These are phyloP conservation scores for Trypoxylus dichotomus DNA, from an alignment of 1,140 invertebrate species.

Conservation along the genomic window DNA sequence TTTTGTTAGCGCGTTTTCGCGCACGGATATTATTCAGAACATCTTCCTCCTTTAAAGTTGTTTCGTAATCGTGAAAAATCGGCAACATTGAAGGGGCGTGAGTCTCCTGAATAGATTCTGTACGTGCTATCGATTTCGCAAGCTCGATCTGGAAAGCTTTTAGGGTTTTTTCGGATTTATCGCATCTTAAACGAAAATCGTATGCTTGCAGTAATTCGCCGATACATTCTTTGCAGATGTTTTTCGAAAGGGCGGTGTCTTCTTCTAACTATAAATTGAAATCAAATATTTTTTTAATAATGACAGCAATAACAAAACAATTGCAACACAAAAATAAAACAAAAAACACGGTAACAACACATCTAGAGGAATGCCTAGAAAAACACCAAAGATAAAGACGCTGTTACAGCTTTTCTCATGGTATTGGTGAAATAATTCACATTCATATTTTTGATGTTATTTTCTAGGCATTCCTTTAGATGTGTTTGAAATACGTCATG, in stretches of 20 bases:
- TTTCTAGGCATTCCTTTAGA: no score
- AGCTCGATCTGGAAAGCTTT: neutral
- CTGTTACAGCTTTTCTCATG: no score
- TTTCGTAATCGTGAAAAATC: conserved; percentile 20
- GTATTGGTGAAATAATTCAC: no score
- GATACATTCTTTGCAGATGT: neutral
- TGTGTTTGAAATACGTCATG: no score
- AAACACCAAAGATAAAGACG: no score
- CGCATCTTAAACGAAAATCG: neutral
- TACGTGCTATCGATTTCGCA: neutral
- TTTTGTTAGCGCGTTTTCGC: neutral
- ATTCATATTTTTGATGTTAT: no score
- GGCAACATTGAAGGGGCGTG: neutral
- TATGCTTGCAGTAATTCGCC: neutral
- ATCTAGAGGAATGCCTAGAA: no score
- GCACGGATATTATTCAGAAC: neutral
- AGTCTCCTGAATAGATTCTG: neutral
- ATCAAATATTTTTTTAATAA: neutral
- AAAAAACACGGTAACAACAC: no score
- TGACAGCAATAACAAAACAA: no score
- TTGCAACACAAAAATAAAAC: no score
- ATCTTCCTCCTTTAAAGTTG: neutral
- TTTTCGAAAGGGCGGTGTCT: neutral
- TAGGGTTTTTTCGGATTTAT: neutral
- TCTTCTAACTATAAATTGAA: conserved; percentile 11